Base-by-base conservation (phyloP, 2,888 invertebrate species). In the Cephonodes hylas region DNA sequence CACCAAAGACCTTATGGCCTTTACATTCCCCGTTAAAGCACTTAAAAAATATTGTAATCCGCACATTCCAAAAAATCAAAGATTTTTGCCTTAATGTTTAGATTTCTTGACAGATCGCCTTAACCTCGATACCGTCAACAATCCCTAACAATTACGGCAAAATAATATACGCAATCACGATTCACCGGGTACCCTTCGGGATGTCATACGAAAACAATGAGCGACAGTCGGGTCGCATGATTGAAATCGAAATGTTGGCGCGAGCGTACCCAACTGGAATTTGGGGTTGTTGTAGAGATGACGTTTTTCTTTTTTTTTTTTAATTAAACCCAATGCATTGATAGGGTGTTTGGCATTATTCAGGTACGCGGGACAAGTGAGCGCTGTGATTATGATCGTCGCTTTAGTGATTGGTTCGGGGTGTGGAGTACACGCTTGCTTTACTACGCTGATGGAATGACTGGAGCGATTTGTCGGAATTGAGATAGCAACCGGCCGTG, bases 241-340 rank as follows among this genome's bases (percentile, higher is more conserved):
- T 53, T 53, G 53, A 18, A 18, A 53, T 53, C 31, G 53, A 18
- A 27, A 53, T 31, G 53, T 27, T 27, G 53, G 27, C 53, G 53
- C 27, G 53, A 15, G 27, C 7, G n/a, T 18, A 18, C 15, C 53
- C 31, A 31, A 31, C 4, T 27, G 27, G 8, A 31, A 31, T 27
- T 27, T 15, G 2, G 18, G 10, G 53, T 18, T 31, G 53, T 53
- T 53, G 53, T 27, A 18, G 31, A 15, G 3, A 18, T 6, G 27
- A 8, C 59, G 63, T 62, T 45, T 44, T 27, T 42, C 38, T 38
- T 38, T 38, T 63, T 63, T 45, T 44, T 27, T 46, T 59, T 65
- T 70, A 68, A 70, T 72, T 66, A 72, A 68, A 64, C 65, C 64
- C 62, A 66, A 72, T 63, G 65, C 59, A 67, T 61, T 62, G 57